Evolutionary conservation across 2,113 vertebrate species (phyloP).

Genomic region (Phylloscopus trochiloides): DNA sequence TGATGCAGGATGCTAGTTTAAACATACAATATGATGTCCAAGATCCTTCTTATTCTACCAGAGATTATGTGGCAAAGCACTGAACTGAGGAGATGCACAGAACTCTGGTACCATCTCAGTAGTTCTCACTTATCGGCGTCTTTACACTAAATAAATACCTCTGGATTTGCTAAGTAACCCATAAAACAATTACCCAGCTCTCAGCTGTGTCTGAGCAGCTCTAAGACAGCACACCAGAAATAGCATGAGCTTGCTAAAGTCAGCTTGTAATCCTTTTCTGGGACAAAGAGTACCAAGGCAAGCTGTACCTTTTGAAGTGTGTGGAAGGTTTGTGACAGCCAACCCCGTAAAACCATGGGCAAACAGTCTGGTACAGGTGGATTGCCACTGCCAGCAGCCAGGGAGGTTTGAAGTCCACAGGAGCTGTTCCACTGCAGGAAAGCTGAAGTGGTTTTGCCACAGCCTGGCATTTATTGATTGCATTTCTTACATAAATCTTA

Average conservation of each 20-base stretch:
- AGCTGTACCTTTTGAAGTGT: not conserved
- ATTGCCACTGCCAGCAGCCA: not conserved
- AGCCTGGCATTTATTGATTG: not conserved
- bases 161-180: slow-evolving; percentile 44
- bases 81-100: not conserved
- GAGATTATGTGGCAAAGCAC: not conserved
- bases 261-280: not conserved
- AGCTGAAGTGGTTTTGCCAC: not conserved
- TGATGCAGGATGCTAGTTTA: not conserved
- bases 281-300: slow-evolving; percentile 21
- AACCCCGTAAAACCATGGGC: not conserved
- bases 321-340: not conserved
- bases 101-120: not conserved
- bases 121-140: not conserved
- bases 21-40: not conserved
- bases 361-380: not conserved
- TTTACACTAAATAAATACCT: slow-evolving; percentile 48
- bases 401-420: not conserved
- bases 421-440: not conserved
- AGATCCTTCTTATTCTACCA: not conserved
- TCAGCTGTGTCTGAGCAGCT: slow-evolving; percentile 1
- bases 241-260: not conserved
- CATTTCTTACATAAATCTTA: not conserved
- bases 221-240: not conserved
- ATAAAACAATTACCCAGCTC: slow-evolving; percentile 42